Base-by-base conservation (phyloP, 1,140 invertebrate genomes). In the Lithobius niger region DNA sequence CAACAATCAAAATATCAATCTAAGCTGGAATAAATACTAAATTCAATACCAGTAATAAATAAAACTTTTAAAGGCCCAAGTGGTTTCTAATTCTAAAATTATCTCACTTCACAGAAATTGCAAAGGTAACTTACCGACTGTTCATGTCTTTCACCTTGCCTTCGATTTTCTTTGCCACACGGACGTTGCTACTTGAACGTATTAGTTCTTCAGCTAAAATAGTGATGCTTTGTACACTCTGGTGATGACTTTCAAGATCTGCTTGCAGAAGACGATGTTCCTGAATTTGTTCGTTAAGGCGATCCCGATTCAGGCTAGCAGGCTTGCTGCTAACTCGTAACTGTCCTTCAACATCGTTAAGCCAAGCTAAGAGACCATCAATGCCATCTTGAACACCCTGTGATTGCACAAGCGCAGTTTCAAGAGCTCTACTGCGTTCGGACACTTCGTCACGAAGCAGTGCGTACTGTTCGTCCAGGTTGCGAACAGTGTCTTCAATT, bases 301-400 rank as follows among this genome's bases (percentile, higher is more conserved):
- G 81, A 65, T 94, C 90, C 59, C 87, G 83, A 58, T 88, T 82
- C 1, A 97, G 73, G 56, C 88, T 92, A 0, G 88, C 86, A 6
- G 88, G 88, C 60, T 86, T 80, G 59, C 79, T 77, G 58, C 83
- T 79, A 22, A 77, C 79, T 59, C 81, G 82, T 59, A 59, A 81
- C 62, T 83, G 81, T 59, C 78, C 82, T 66, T 96, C 90, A 6
- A 84, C 82, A 59, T 83, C 81, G 57, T 82, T 83, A 27, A 96
- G 71, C 91, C 91, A 96, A 45, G 76, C 69, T 3, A 86, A 79
- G 6, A 96, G 77, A 51, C 83, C 79, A 63, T 95, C 89, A 0
- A 95, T 74, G 6, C 89, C 88, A 68, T 94, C 89, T 67, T 94
- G 87, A 13, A 96, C 83, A n/a, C 88, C 90, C 71, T 96, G 91